Evolutionary conservation across 2,797 vertebrate genomes (phyloP).

Genomic region (Siniperca undulata): DNA sequence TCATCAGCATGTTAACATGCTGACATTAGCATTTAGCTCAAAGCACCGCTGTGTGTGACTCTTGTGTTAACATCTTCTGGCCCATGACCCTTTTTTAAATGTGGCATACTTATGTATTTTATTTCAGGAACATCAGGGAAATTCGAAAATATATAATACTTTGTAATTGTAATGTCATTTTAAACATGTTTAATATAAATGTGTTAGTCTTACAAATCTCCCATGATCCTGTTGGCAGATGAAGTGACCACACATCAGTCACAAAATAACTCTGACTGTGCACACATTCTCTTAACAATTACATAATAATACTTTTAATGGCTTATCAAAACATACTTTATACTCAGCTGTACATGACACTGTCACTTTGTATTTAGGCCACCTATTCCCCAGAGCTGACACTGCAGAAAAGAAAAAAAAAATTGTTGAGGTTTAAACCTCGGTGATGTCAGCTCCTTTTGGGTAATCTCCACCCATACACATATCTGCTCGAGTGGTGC

Average conservation of each 20-base stretch:
- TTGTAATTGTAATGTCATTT: not conserved
- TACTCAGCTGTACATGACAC: slow-evolving; percentile 16
- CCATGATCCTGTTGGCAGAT: not conserved
- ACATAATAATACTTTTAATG: slow-evolving; percentile 28
- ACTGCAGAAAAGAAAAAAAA: slow-evolving; percentile 29
- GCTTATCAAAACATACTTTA: slow-evolving; percentile 25
- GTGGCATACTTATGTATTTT: not conserved
- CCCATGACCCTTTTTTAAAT: not conserved
- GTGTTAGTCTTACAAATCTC: slow-evolving; percentile 16
- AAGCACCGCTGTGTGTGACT: not conserved
- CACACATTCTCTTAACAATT: slow-evolving; percentile 10
- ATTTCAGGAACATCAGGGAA: slow-evolving; percentile 1
- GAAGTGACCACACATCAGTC: not conserved
- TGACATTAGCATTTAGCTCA: slow-evolving; percentile 13
- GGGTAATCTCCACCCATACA: slow-evolving; percentile 52
- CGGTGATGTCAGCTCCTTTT: slow-evolving; percentile 52
- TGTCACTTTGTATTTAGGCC: slow-evolving; percentile 52
- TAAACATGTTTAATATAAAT: not conserved
- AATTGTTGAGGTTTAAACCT: slow-evolving; percentile 36
- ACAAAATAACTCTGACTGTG: not conserved
- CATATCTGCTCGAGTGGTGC: slow-evolving; percentile 52
- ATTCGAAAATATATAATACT: not conserved
- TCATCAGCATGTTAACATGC: not conserved
- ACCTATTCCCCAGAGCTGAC: slow-evolving; percentile 51
- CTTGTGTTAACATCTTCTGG: not conserved